These are phyloP conservation scores for Cercocebus atys DNA, from an alignment of 2,113 vertebrate species.

Conservation along the genomic window DNA sequence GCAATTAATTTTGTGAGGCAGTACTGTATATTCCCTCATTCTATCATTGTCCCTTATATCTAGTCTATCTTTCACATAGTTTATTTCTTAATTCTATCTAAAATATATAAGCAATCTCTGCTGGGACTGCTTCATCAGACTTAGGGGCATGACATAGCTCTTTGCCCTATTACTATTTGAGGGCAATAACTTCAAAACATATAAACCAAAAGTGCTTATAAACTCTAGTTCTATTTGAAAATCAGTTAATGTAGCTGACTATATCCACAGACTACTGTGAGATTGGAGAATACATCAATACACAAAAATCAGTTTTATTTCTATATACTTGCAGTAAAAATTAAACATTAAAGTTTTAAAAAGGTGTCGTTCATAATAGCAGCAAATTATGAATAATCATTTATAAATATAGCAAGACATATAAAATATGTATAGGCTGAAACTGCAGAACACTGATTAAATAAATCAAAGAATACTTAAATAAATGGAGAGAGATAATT, in stretches of 20 bases:
- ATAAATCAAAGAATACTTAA: not conserved
- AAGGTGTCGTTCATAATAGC: not conserved
- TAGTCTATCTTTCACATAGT: not conserved
- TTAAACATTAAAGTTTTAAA: not conserved
- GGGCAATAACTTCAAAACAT: not conserved
- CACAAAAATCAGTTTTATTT: not conserved
- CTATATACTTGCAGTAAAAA: not conserved
- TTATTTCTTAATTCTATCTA: not conserved
- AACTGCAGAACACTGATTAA: not conserved
- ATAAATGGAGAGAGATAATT: not conserved
- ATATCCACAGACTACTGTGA: not conserved
- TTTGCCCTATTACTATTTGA: not conserved
- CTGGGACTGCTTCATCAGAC: not conserved
- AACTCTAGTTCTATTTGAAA: not conserved
- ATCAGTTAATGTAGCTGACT: not conserved
- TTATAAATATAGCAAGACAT: constrained; percentile 1
- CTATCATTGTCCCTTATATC: not conserved
- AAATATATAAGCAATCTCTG: not conserved
- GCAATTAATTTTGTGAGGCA: not conserved
- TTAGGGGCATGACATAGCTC: not conserved
- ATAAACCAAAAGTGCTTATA: not conserved
- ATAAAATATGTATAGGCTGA: not conserved
- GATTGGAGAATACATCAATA: not conserved
- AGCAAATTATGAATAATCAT: not conserved
- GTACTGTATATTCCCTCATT: not conserved